phyloP scores from a whole-genome alignment of 2,888 invertebrate genomes.

The Cephus runcator region DNA sequence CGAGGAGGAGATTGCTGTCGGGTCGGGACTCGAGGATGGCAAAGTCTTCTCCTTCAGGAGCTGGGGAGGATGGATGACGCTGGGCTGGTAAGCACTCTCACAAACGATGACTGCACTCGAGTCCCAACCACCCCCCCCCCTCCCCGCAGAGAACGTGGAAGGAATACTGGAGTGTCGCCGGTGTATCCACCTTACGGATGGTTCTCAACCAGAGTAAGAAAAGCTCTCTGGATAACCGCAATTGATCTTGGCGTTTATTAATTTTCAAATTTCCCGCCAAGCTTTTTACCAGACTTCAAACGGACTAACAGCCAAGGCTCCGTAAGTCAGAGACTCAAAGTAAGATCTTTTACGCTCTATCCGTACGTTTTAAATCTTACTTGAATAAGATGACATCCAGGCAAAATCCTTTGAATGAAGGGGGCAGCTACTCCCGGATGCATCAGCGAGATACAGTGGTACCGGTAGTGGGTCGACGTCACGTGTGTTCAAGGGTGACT shows the following conservation, averaged over 20 bases:
- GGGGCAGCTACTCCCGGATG: not conserved
- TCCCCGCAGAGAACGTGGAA: slow-evolving; percentile 43
- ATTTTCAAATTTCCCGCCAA: not conserved
- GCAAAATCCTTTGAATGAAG: not conserved
- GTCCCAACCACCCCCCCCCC: slow-evolving; percentile 43
- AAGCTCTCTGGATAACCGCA: not conserved
- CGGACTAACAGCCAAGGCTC: not conserved
- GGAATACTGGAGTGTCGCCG: slow-evolving; percentile 53
- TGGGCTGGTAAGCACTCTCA: slow-evolving; percentile 54
- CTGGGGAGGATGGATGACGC: slow-evolving; percentile 46
- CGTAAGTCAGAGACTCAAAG: not conserved
- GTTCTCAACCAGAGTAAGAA: slow-evolving; percentile 35
- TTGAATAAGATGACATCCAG: not conserved
- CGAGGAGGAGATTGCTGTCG: not conserved
- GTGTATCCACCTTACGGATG: slow-evolving; percentile 52
- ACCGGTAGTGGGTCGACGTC: not conserved
- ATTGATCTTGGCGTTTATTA: not conserved
- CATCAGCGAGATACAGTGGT: not conserved
- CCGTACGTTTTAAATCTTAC: not conserved
- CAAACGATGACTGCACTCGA: slow-evolving; percentile 59
- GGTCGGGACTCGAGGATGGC: slow-evolving; percentile 42
- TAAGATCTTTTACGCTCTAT: no score
- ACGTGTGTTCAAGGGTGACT: not conserved
- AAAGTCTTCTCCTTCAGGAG: slow-evolving; percentile 42
- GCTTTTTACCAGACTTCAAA: not conserved